These are phyloP conservation scores for Cyclophora albipunctata DNA, from an alignment of 2,888 invertebrate species.

Conservation along the genomic window DNA sequence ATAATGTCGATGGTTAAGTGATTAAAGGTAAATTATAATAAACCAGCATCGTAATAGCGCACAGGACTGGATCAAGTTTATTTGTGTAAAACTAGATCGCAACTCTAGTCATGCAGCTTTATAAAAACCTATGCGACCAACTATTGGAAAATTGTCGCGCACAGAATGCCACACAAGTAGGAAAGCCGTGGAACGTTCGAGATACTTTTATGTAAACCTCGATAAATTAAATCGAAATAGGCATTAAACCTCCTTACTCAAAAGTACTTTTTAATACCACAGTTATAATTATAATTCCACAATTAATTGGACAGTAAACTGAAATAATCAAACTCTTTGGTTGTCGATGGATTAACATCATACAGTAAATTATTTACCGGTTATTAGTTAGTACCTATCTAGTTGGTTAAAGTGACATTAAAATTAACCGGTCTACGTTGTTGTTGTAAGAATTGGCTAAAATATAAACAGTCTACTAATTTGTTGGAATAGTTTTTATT, in stretches of 20 bases:
- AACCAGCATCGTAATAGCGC: constrained; percentile 15
- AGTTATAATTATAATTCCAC: too few species aligned
- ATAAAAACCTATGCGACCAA: constrained; percentile 20
- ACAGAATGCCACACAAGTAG: constrained; percentile 28
- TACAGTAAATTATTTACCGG: too few species aligned
- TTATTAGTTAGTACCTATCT: too few species aligned
- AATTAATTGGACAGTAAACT: too few species aligned
- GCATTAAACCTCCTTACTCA: constrained; percentile 15
- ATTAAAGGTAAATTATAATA: constrained; percentile 3
- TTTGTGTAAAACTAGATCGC: constrained; percentile 38
- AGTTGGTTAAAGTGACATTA: too few species aligned
- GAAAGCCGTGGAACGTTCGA: constrained; percentile 56
- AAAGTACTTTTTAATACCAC: constrained; percentile 12
- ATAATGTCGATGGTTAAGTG: too few species aligned
- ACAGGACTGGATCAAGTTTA: constrained; percentile 38
- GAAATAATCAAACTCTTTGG: too few species aligned
- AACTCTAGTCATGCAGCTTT: constrained; percentile 22
- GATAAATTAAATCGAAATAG: constrained; percentile 9
- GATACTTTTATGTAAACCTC: constrained; percentile 29
- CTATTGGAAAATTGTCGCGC: constrained; percentile 39
- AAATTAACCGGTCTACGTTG: too few species aligned
- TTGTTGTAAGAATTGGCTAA: too few species aligned
- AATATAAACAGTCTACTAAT: too few species aligned
- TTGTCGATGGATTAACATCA: too few species aligned
- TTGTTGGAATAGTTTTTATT: too few species aligned